Conservation (phyloP, 2,888 invertebrate genomes). For the Drosophila trichaetosa region DNA sequence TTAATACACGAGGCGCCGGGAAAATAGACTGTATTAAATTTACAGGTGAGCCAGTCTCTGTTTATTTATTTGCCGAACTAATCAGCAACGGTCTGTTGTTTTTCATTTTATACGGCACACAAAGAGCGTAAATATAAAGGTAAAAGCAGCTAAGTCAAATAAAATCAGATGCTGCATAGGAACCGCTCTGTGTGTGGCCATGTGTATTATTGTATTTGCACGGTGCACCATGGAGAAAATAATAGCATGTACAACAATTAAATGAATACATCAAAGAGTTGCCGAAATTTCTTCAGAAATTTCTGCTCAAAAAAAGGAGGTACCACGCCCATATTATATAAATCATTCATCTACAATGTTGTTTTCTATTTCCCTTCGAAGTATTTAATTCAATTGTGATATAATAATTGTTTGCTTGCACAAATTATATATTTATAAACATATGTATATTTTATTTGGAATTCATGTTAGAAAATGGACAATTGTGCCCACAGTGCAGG, state of each 20-base stretch:
- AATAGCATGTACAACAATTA: neutral
- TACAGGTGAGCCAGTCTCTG: conserved; percentile 20
- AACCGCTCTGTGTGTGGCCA: conserved; percentile 19
- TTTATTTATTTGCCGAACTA: conserved; percentile 58
- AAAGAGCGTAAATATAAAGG: conserved; percentile 60
- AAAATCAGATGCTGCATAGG: conserved; percentile 65
- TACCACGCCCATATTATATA: neutral
- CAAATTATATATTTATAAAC: neutral
- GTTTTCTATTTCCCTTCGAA: neutral
- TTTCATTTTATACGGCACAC: conserved; percentile 53
- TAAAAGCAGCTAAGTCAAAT: conserved; percentile 70
- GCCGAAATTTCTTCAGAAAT: neutral
- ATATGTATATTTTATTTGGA: neutral
- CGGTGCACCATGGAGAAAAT: neutral
- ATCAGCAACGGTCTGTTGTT: conserved; percentile 67
- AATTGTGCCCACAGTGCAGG: neutral
- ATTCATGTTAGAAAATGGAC: neutral
- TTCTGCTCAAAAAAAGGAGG: neutral
- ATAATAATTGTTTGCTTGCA: neutral
- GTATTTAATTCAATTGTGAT: neutral
- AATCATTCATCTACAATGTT: neutral
- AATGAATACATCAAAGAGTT: neutral
- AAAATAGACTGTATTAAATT: conserved; percentile 42
- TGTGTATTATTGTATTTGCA: neutral
- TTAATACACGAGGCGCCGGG: conserved; percentile 29